These are phyloP conservation scores for Mormyrus lacerda DNA, from an alignment of 2,113 vertebrate species.

Conservation along the genomic window DNA sequence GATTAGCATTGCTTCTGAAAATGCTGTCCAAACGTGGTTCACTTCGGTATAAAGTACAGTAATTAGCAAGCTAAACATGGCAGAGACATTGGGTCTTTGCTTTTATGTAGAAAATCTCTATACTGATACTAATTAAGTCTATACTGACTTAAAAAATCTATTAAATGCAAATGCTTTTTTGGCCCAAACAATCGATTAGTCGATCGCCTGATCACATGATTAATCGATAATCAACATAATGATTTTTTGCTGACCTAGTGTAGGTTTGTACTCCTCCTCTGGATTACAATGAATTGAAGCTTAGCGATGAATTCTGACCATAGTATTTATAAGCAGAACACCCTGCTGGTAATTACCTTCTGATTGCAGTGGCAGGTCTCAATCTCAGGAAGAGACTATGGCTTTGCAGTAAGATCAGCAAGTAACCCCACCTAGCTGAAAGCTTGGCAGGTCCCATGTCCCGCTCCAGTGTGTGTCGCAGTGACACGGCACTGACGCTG, in stretches of 20 bases:
- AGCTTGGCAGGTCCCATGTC: neutral
- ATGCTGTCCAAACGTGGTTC: neutral
- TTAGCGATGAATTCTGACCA: neutral
- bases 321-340: neutral
- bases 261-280: neutral
- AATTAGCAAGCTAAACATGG: neutral
- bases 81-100: too few species aligned
- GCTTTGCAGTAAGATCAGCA: neutral
- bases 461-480: neutral
- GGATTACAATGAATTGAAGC: neutral
- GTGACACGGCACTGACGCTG: neutral
- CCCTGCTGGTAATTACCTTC: neutral
- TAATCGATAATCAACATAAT: neutral
- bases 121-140: too few species aligned
- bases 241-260: neutral
- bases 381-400: neutral
- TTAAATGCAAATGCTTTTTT: neutral
- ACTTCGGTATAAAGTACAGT: neutral
- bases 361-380: neutral
- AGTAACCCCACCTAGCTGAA: neutral
- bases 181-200: neutral
- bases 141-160: too few species aligned
- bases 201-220: neutral
- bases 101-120: neutral
- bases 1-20: neutral